phyloP scores from a whole-genome alignment of 2,797 vertebrate species.

The Thamnophis elegans region DNA sequence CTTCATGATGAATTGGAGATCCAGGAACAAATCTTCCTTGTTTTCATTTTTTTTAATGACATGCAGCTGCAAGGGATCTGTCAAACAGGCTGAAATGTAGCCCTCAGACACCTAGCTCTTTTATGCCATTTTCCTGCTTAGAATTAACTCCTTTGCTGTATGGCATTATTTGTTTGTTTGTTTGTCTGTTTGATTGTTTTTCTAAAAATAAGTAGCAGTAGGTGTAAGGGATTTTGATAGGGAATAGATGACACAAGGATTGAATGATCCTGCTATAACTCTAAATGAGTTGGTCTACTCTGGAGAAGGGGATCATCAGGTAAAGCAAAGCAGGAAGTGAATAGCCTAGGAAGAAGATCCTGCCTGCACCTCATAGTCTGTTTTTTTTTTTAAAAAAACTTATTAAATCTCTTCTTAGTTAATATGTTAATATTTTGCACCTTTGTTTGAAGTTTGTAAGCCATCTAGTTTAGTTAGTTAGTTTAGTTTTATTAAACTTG shows the following conservation, averaged over 20 bases:
- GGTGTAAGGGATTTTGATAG: background rate
- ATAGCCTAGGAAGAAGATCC: background rate
- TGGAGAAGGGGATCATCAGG: background rate
- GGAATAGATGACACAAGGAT: background rate
- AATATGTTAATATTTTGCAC: background rate
- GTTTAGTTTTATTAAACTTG: too few species aligned
- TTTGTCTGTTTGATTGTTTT: background rate
- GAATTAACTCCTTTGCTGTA: background rate
- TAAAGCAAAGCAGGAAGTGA: background rate
- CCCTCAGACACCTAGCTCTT: background rate
- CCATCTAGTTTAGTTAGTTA: too few species aligned
- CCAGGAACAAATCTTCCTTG: background rate
- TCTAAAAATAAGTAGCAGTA: background rate
- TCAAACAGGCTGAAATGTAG: background rate
- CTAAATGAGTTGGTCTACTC: background rate
- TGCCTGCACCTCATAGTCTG: background rate
- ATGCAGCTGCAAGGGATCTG: background rate
- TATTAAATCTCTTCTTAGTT: background rate
- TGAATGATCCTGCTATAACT: background rate
- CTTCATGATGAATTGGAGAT: background rate
- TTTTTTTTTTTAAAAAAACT: background rate
- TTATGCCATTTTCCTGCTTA: background rate
- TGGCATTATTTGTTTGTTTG: background rate
- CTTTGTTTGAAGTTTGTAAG: background rate
- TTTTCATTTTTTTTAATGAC: background rate